These are phyloP conservation scores for Lagorchestes hirsutus DNA, from an alignment of 2,797 vertebrate species.

Conservation along the genomic window DNA sequence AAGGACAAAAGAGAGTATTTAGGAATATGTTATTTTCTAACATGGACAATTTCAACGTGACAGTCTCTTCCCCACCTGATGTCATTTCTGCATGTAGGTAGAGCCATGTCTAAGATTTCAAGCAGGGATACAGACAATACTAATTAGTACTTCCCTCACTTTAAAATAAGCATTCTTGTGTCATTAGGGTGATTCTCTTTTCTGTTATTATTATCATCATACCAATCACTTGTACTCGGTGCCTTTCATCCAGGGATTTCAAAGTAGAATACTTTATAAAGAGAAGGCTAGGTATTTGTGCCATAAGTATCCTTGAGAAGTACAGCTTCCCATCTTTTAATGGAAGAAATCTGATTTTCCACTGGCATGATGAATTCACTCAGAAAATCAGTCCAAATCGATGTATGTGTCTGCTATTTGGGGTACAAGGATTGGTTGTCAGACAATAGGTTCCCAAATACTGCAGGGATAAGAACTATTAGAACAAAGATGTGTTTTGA, in stretches of 20 bases:
- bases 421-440: neutral
- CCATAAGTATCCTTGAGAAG: conserved; percentile 24
- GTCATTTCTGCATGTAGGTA: neutral
- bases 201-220: neutral
- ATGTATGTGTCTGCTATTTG: neutral
- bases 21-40: neutral
- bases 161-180: neutral
- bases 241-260: conserved; percentile 41
- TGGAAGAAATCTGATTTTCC: neutral
- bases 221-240: neutral
- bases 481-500: neutral
- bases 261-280: neutral
- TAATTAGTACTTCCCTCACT: neutral
- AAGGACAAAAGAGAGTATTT: neutral
- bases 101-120: fast-evolving
- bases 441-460: fast-evolving
- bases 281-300: neutral
- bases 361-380: neutral
- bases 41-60: fast-evolving
- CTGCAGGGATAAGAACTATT: neutral
- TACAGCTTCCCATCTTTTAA: neutral
- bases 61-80: fast-evolving
- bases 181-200: fast-evolving
- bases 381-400: neutral
- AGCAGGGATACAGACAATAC: neutral